Evolutionary conservation across 2,113 vertebrate species (phyloP), one percentile per base, ranked within the genome.

Genomic region (Dromaius novaehollandiae): DNA sequence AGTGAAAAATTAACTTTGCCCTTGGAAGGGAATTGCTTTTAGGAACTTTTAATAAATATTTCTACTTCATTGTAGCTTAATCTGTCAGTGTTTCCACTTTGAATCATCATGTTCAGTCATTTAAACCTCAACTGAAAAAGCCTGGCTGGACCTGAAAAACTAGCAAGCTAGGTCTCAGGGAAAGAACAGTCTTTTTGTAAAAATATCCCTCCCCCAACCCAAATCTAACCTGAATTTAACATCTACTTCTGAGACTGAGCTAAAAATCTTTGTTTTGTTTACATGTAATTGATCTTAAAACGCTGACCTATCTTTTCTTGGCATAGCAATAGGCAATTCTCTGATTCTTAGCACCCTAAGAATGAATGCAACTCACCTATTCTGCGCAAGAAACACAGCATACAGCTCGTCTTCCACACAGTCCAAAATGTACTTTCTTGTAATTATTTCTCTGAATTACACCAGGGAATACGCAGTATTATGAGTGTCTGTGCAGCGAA

Each of bases 71-170:
- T 66, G 56, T 65, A 87, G 70, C 82, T 86, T 88, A 53, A 14
- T 64, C 71, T 88, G 93, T 88, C 82, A 94, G 1, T 81, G 50
- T 94, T 94, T 97, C 94, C 87, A 94, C 48, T 91, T 88, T 77
- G 89, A 94, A 74, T 96, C 93, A 93, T 32, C 40, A 53, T 24
- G 32, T 71, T 91, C 46, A 82, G 89, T 32, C 61, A 86, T 36
- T 63, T 81, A 83, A 64, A 78, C 32, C 64, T 91, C 87, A 91
- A 18, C 51, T 86, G 78, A 80, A 81, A 91, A 82, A 77, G 66
- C 40, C 42, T 63, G n/a, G 22, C 4, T 65, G 25, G 58, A 77
- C 36, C 26, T 26, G 40, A 89, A 58, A 95, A 77, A 71, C 5
- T 5, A 64, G 63, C 42, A 60, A 53, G 64, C 7, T 11, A 42